These are phyloP conservation scores for Drosophila ogumai DNA, from an alignment of 1,140 invertebrate genomes.

Conservation along the genomic window DNA sequence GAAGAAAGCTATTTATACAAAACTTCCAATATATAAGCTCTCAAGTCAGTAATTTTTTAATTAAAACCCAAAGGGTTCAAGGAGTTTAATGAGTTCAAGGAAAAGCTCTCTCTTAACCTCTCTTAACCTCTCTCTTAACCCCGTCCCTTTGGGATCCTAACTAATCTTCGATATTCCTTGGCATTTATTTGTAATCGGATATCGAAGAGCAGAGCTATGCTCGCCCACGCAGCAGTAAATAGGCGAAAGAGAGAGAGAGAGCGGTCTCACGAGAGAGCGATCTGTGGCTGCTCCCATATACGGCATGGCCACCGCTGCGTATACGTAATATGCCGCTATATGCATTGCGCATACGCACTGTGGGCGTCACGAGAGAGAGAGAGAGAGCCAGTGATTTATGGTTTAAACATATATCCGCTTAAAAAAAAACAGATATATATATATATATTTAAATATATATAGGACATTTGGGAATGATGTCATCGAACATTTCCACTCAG, in stretches of 20 bases:
- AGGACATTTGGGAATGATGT: slow-evolving; percentile 56
- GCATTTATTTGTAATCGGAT: slow-evolving; percentile 64
- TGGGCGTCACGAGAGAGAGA: slow-evolving; percentile 8
- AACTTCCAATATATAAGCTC: neutral
- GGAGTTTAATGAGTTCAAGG: neutral
- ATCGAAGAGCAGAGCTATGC: slow-evolving; percentile 34
- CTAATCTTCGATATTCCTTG: neutral
- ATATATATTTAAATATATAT: slow-evolving; percentile 24
- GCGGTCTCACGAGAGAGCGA: neutral
- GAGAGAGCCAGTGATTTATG: slow-evolving; percentile 30
- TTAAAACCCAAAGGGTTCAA: neutral
- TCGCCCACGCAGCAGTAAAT: slow-evolving; percentile 51
- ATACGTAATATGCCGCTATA: slow-evolving; percentile 68
- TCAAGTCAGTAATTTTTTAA: no score
- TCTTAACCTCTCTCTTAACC: neutral
- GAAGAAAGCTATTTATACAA: neutral
- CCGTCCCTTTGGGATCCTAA: neutral
- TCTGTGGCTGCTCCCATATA: slow-evolving; percentile 66
- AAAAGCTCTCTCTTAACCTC: neutral
- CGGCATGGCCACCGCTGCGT: slow-evolving; percentile 63
- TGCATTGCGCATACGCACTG: slow-evolving; percentile 76
- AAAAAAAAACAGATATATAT: neutral
- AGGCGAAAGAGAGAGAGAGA: slow-evolving; percentile 6
- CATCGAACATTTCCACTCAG: slow-evolving; percentile 29
- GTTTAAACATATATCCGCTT: slow-evolving; percentile 18